Conservation (phyloP, 2,113 vertebrate genomes). For the Gulo gulo region DNA sequence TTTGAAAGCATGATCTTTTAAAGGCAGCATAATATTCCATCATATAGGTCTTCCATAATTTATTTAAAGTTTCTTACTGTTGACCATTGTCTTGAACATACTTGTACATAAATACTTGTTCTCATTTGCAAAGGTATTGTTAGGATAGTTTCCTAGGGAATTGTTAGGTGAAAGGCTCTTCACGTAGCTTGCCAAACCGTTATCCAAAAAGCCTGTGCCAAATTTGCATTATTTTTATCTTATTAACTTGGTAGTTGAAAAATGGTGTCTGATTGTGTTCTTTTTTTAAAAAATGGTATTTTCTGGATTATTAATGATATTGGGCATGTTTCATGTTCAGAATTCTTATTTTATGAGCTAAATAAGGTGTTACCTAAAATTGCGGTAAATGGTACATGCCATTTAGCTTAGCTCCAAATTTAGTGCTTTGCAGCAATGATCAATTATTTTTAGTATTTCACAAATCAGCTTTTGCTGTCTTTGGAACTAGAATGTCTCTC, state of each 20-base stretch:
- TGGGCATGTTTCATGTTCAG: constrained; percentile 27
- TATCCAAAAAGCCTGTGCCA: background rate
- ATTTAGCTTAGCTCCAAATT: constrained; percentile 17
- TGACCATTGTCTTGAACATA: background rate
- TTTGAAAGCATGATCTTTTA: constrained; percentile 13
- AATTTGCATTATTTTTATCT: constrained; percentile 33
- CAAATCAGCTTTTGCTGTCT: constrained; percentile 32
- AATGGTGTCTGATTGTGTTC: background rate
- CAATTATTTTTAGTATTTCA: constrained; percentile 51
- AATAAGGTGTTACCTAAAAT: constrained; percentile 42
- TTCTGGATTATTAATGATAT: constrained; percentile 49
- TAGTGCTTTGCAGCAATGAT: background rate
- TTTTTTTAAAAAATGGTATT: constrained; percentile 55
- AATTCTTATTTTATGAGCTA: constrained; percentile 30
- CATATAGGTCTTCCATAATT: background rate
- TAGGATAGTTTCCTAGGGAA: background rate
- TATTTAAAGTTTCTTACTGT: background rate
- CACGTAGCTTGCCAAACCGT: background rate
- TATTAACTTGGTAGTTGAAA: background rate
- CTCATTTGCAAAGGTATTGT: background rate
- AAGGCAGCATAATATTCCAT: background rate
- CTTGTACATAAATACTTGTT: background rate
- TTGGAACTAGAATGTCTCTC: background rate
- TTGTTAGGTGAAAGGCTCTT: constrained; percentile 15
- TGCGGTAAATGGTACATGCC: constrained; percentile 3